phyloP scores from a whole-genome alignment of 2,888 invertebrate species.

The Melikaiella ostensackeni region DNA sequence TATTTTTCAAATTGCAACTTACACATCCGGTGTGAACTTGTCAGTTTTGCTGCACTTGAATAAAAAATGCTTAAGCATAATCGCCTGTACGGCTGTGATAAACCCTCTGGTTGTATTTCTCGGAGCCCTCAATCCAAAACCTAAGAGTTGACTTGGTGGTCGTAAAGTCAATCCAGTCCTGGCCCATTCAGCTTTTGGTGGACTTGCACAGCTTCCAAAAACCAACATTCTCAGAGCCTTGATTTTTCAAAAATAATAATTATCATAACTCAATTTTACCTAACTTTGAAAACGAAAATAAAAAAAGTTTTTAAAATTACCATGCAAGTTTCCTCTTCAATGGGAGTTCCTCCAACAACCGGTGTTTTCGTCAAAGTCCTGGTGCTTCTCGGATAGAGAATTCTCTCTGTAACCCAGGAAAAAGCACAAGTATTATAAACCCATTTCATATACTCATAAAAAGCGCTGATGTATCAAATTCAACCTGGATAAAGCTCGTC shows the following conservation, averaged over 20 bases:
- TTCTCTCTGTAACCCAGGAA: slow-evolving; percentile 79
- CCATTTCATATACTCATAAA: not conserved
- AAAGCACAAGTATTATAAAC: not conserved
- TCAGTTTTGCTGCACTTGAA: slow-evolving; percentile 78
- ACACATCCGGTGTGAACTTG: slow-evolving; percentile 80
- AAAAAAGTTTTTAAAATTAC: slow-evolving; percentile 76
- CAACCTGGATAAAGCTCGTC: slow-evolving; percentile 73
- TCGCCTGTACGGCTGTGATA: slow-evolving; percentile 84
- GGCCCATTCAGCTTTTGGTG: slow-evolving; percentile 86
- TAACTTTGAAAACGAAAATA: not conserved
- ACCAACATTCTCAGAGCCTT: slow-evolving; percentile 82
- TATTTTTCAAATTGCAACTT: slow-evolving; percentile 56
- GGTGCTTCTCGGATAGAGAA: slow-evolving; percentile 81
- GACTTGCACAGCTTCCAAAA: slow-evolving; percentile 84
- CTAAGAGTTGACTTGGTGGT: slow-evolving; percentile 80
- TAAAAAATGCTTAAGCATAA: slow-evolving; percentile 84
- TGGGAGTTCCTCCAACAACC: slow-evolving; percentile 82
- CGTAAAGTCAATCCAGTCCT: slow-evolving; percentile 84
- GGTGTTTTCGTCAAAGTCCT: slow-evolving; percentile 79
- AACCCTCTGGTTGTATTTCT: slow-evolving; percentile 83
- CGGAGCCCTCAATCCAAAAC: slow-evolving; percentile 83
- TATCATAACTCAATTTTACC: too few species aligned
- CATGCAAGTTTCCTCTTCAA: slow-evolving; percentile 82
- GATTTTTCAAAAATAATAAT: not conserved
- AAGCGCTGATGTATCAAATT: slow-evolving; percentile 34